Conservation (phyloP, 2,797 vertebrate species). For the Cynopterus sphinx region DNA sequence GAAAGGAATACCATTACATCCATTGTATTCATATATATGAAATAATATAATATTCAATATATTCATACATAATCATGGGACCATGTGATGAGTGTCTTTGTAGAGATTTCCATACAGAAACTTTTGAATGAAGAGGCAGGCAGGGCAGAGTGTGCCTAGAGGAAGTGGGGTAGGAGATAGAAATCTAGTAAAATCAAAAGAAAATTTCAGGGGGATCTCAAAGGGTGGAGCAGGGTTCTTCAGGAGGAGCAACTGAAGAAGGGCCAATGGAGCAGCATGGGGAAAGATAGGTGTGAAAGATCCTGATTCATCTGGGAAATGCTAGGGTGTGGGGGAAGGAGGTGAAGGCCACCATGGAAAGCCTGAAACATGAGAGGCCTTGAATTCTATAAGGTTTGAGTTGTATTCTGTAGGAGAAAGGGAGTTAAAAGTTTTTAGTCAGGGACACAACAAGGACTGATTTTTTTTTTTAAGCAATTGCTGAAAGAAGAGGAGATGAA, state of each 20-base stretch:
- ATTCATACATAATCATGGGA: background rate
- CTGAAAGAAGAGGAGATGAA: background rate
- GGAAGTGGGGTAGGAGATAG: background rate
- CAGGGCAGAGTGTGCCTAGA: background rate
- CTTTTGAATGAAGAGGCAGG: background rate
- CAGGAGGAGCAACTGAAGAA: background rate
- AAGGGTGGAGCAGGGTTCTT: background rate
- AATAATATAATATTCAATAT: background rate
- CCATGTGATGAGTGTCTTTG: background rate
- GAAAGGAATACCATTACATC: background rate
- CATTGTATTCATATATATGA: no score
- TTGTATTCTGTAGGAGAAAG: background rate
- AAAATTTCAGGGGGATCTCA: background rate
- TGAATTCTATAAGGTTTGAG: background rate
- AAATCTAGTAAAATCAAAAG: background rate
- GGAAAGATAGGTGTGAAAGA: background rate
- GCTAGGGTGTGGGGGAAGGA: no score
- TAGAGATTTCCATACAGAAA: background rate
- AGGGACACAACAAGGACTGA: background rate
- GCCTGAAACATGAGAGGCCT: background rate
- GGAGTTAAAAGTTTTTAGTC: background rate
- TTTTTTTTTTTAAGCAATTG: background rate
- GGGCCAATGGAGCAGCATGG: rapidly evolving
- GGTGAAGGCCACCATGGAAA: rapidly evolving
- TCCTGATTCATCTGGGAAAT: background rate